phyloP scores from a whole-genome alignment of 1,140 invertebrate genomes.

The Ladona fulva region DNA sequence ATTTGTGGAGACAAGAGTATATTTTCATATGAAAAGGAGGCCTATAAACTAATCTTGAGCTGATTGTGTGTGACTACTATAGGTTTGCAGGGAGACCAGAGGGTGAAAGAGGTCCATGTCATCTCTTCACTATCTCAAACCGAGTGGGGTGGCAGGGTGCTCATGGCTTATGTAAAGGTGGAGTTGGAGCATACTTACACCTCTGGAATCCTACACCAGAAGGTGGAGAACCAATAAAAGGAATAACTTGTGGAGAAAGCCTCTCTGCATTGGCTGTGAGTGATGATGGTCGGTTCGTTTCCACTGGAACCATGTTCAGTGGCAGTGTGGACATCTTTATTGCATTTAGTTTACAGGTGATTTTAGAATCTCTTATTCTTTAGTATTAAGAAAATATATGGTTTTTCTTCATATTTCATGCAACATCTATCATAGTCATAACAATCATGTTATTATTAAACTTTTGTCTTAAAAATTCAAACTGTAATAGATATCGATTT shows the following conservation, averaged over 20 bases:
- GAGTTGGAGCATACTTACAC: slow-evolving; percentile 42
- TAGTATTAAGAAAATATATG: neutral
- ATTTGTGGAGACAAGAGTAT: too few relatives aligned
- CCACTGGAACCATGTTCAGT: slow-evolving; percentile 84
- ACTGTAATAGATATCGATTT: too few relatives aligned
- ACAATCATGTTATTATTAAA: too few relatives aligned
- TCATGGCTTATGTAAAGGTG: slow-evolving; percentile 27
- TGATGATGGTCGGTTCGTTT: slow-evolving; percentile 83
- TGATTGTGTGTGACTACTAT: neutral
- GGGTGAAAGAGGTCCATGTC: slow-evolving; percentile 49
- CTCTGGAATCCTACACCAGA: slow-evolving; percentile 49
- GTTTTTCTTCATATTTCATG: neutral
- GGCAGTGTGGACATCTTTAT: slow-evolving; percentile 85
- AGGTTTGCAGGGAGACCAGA: slow-evolving; percentile 56
- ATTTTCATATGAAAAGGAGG: too few relatives aligned
- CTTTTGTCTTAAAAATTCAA: too few relatives aligned
- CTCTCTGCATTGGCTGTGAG: slow-evolving; percentile 78
- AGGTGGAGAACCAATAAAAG: slow-evolving; percentile 19
- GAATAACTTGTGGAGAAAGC: slow-evolving; percentile 56
- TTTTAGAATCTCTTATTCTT: too few relatives aligned
- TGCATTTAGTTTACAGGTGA: slow-evolving; percentile 82
- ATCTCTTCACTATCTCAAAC: slow-evolving; percentile 76
- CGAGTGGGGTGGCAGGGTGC: slow-evolving; percentile 58
- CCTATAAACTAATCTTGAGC: too few relatives aligned
- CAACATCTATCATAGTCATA: too few relatives aligned